Evolutionary conservation across 2,113 vertebrate genomes (phyloP).

Genomic region (Octodon degus): DNA sequence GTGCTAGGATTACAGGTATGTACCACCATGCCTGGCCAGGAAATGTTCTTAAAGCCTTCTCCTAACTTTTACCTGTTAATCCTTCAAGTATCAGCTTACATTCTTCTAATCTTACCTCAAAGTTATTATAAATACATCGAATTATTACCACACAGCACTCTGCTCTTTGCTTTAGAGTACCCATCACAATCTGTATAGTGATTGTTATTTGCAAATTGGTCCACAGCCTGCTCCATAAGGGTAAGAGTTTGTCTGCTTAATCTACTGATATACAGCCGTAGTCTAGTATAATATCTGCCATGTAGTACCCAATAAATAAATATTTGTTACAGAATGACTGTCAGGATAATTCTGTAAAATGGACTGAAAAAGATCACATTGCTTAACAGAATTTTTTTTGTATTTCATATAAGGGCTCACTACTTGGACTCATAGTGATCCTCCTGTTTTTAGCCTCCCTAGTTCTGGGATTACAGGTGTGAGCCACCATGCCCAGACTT

Average conservation of each 20-base stretch:
- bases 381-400: not conserved
- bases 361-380: not conserved
- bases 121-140: not conserved
- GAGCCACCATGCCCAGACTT: too few relatives aligned
- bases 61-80: not conserved
- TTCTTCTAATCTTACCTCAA: not conserved
- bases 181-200: not conserved
- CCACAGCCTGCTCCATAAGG: not conserved
- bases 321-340: slow-evolving; percentile 10
- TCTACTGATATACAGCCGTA: slow-evolving; percentile 22
- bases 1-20: not conserved
- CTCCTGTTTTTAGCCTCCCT: too few relatives aligned
- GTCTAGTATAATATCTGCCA: not conserved
- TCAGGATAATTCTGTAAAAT: not conserved
- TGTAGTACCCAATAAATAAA: not conserved
- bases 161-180: not conserved
- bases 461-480: too few relatives aligned
- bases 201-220: not conserved
- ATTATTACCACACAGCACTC: not conserved
- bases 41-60: not conserved
- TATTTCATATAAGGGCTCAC: too few relatives aligned
- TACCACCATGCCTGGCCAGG: not conserved
- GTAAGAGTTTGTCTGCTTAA: not conserved
- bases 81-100: not conserved
- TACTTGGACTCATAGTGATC: too few relatives aligned